Evolutionary conservation across 1,140 invertebrate species (phyloP), one percentile per base, ranked within the genome.

Genomic region (Papilio dardanus): DNA sequence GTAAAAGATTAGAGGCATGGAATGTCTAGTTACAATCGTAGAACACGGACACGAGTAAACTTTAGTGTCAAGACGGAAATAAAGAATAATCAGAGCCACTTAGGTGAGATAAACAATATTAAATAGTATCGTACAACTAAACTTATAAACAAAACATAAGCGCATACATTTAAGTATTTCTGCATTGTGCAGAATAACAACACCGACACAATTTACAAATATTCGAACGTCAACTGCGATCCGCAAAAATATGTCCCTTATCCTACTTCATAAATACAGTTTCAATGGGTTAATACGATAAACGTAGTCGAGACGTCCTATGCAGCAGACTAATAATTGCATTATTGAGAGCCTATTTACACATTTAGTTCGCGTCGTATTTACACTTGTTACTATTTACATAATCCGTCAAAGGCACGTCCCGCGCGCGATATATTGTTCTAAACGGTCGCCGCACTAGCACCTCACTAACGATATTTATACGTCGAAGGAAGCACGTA

Each of bases 401-500:
- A 85, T 77, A 73, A 83, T 87, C 76, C 79, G 79, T 77, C 62
- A 68, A 74, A 68, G 79, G 85, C 89, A 88, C 91, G 91, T 83
- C 91, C 91, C 77, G 89, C 91, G 90, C 87, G 89, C 88, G 71
- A 71, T 71, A 50, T 50, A 73, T 54, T 73, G 46, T 73, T 54
- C 19, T 33, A 14, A 35, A 54, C 42, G 46, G 24, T 42, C 46
- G 74, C 68, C 54, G 68, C 78, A 82, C 74, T 62, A 54, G 74
- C 76, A 82, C 81, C 76, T 68, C 46, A 68, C 82, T 82, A 93
- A 74, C 83, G 89, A 81, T 93, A 94, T 74, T 88, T 88, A 77
- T 93, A 93, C 0, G 87, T 90, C 0, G 89, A 81, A n/a, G 97
- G 97, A 35, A 98, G 85, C 4, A 97, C 89, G 79, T 94, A 95